Evolutionary conservation across 2,797 vertebrate genomes (phyloP).

Genomic region (Tympanoctomys barrerae): DNA sequence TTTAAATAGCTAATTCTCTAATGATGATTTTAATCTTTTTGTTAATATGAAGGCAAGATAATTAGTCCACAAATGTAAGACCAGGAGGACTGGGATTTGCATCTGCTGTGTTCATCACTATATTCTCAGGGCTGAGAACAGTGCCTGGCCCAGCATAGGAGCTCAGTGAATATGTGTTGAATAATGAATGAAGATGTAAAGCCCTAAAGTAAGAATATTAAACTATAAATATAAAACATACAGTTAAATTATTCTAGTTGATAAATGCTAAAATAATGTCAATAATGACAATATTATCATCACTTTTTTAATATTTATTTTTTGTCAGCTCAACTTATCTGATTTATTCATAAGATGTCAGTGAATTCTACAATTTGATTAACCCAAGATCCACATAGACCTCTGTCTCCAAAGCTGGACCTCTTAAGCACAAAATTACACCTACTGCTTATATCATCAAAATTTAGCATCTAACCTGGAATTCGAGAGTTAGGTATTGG

Average conservation of each 20-base stretch:
- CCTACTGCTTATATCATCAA: neutral
- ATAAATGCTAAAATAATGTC: conserved; percentile 50
- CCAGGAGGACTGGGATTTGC: conserved; percentile 36
- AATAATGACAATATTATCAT: neutral
- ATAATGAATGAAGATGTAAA: conserved; percentile 25
- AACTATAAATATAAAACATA: conserved; percentile 45
- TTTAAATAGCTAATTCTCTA: conserved; percentile 73
- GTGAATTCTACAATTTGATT: neutral
- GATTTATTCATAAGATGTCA: conserved; percentile 24
- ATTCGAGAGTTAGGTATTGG: neutral
- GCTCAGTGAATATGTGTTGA: conserved; percentile 20
- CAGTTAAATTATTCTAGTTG: conserved; percentile 1
- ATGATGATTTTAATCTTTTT: conserved; percentile 60
- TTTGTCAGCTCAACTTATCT: neutral
- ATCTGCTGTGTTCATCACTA: conserved; percentile 23
- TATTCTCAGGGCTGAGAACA: neutral
- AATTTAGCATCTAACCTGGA: neutral
- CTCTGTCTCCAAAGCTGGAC: neutral
- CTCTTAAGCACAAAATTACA: neutral
- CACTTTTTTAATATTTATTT: neutral
- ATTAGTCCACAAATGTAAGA: conserved; percentile 59
- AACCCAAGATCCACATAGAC: neutral
- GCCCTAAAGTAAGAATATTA: neutral
- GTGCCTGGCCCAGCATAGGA: neutral
- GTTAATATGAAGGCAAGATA: conserved; percentile 62